These are phyloP conservation scores for Thaumetopoea pityocampa DNA, from an alignment of 1,140 invertebrate species.

Conservation along the genomic window DNA sequence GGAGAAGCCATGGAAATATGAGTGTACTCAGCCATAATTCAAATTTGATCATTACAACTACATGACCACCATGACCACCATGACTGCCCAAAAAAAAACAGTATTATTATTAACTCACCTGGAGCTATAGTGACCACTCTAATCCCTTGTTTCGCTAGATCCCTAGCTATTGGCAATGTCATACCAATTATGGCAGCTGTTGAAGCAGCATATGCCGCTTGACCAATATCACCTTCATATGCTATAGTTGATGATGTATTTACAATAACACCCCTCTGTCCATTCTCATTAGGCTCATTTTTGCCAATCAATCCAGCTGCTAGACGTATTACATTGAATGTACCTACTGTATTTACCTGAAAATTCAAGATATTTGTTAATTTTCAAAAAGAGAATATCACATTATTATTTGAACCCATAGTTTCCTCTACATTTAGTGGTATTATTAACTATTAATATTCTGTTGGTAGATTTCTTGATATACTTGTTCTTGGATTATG, in stretches of 20 bases:
- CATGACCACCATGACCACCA: too few relatives aligned
- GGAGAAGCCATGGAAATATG: background rate
- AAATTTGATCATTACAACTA: too few relatives aligned
- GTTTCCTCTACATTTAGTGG: too few relatives aligned
- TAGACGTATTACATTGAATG: slow-evolving; percentile 95
- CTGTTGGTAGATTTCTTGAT: too few relatives aligned
- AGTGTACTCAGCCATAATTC: too few relatives aligned
- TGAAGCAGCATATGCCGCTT: slow-evolving; percentile 93
- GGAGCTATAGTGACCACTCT: slow-evolving; percentile 92
- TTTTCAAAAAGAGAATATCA: too few relatives aligned
- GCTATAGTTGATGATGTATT: slow-evolving; percentile 98
- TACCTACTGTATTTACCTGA: slow-evolving; percentile 92
- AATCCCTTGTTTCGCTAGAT: slow-evolving; percentile 87
- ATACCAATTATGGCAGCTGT: slow-evolving; percentile 93
- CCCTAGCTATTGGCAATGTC: slow-evolving; percentile 96
- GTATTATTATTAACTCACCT: slow-evolving; percentile 70
- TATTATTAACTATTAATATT: too few relatives aligned
- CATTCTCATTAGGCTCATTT: slow-evolving; percentile 88
- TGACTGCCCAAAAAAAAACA: too few relatives aligned
- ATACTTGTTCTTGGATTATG: too few relatives aligned
- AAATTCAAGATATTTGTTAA: background rate
- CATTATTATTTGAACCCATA: too few relatives aligned
- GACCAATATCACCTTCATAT: slow-evolving; percentile 97
- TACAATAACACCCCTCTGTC: slow-evolving; percentile 93
- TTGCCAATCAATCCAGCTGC: slow-evolving; percentile 87